These are phyloP conservation scores for Musca vetustissima DNA, from an alignment of 1,140 invertebrate genomes.

Conservation along the genomic window DNA sequence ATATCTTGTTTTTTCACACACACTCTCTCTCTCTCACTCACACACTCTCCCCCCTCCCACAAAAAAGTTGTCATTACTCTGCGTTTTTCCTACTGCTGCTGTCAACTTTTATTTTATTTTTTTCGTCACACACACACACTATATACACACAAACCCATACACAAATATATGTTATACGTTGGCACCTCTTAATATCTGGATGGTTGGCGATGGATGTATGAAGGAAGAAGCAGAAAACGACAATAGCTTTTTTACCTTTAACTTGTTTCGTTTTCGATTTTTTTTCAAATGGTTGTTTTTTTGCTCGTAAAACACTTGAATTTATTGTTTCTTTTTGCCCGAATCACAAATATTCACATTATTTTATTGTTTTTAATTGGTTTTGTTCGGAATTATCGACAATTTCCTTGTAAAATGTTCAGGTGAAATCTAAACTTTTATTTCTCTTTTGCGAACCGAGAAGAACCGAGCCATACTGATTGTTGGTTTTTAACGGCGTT, in stretches of 20 bases:
- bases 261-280: neutral
- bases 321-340: neutral
- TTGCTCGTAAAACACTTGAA: neutral
- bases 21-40: neutral
- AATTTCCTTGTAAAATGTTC: too few species aligned
- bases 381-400: neutral
- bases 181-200: slow-evolving; percentile 14
- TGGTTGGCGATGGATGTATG: too few species aligned
- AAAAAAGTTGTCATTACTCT: too few species aligned
- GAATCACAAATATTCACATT: neutral
- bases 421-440: too few species aligned
- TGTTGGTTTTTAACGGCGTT: too few species aligned
- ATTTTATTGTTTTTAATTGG: neutral
- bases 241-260: slow-evolving; percentile 3
- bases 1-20: neutral
- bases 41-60: too few species aligned
- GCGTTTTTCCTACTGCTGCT: too few species aligned
- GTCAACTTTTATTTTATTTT: too few species aligned
- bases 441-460: too few species aligned
- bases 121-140: neutral
- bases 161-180: slow-evolving; percentile 18
- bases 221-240: neutral
- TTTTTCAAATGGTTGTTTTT: neutral
- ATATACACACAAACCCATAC: slow-evolving; percentile 2
- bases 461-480: too few species aligned